Conservation (phyloP, 37 sponge, comb jelly and placozoan genomes). For the Hormiphora californensis region DNA sequence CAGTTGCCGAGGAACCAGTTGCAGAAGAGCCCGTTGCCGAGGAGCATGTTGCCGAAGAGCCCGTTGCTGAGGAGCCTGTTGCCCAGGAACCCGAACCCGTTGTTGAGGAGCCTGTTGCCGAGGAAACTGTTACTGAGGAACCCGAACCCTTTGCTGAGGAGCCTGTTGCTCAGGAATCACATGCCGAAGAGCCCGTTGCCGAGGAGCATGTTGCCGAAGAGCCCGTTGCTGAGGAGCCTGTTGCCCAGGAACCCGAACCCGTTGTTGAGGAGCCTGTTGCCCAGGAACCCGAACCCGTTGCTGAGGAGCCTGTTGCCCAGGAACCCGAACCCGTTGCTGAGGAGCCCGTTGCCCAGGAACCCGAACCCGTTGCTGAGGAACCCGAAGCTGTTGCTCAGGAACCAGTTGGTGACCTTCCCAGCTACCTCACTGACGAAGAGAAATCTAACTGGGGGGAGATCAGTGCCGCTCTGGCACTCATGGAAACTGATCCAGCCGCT, state of each 20-base stretch:
- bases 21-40: neutral
- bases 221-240: neutral
- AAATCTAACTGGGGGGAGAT: neutral
- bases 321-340: neutral
- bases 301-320: neutral
- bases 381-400: neutral
- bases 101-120: neutral
- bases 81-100: neutral
- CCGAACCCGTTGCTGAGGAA: neutral
- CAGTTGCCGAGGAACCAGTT: neutral
- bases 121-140: neutral
- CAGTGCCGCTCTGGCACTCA: neutral
- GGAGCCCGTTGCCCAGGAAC: neutral
- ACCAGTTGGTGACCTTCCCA: neutral
- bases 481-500: neutral
- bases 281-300: neutral
- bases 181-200: neutral
- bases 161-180: neutral
- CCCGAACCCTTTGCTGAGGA: neutral
- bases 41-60: neutral
- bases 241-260: neutral
- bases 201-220: neutral
- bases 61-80: neutral
- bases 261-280: neutral
- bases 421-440: slow-evolving; percentile 2